Evolutionary conservation across 2,113 vertebrate genomes (phyloP), one percentile per base, ranked within the genome.

Genomic region (Cyprinodon tularosa): DNA sequence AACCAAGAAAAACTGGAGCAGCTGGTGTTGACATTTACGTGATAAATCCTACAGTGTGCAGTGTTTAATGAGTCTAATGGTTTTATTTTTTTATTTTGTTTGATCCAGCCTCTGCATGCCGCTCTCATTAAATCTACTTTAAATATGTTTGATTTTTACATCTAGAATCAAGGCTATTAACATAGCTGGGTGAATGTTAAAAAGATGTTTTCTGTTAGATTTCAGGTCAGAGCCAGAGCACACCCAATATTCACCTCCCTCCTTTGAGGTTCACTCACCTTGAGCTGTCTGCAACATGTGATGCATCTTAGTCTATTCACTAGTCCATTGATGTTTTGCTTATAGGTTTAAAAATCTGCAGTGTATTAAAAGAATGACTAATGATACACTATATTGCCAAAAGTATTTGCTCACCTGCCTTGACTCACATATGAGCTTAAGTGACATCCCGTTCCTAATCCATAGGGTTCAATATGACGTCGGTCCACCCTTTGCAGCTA

Each of bases 221-320:
- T 67, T 85, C 66, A 65, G 69, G 63, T 82, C 81, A 76, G 77
- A 68, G 74, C 11, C 12, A 3, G 39, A 71, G 44, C 74, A 74
- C 78, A 67, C 63, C 66, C 76, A 45, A 65, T 67, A 78, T 72
- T 83, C 78, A 57, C 64, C 84, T 80, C 71, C 62, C 36, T 77
- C 53, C 14, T 72, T 44, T 69, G 47, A 75, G 61, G 42, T 75
- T 86, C 62, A 64, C 60, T 80, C 71, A 53, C 59, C 66, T 74
- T 1, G 47, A 63, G 74, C 29, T n/a, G 38, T 68, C 50, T 80
- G 63, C 62, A 71, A 12, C 9, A 13, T 17, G 12, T 63, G n/a
- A 29, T 9, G 15, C 45, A 74, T 59, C 8, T 63, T 59, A 22
- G 17, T 45, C 17, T 13, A 47, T 65, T 53, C 17, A 42, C 7